These are phyloP conservation scores for Epirrhoe alternata DNA, from an alignment of 2,888 invertebrate species.

Conservation along the genomic window DNA sequence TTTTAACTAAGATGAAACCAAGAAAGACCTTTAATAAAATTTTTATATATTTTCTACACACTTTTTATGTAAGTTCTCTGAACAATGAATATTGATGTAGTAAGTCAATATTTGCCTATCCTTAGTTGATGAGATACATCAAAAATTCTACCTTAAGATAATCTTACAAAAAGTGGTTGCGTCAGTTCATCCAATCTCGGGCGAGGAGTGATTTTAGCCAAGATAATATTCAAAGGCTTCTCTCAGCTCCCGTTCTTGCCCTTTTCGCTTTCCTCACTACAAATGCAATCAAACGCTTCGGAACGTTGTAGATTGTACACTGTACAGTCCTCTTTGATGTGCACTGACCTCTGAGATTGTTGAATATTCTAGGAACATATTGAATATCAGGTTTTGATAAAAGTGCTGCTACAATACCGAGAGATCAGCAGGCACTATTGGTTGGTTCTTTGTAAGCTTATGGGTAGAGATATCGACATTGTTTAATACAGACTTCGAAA, in stretches of 20 bases:
- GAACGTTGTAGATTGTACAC: slow-evolving; percentile 21
- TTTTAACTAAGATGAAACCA: no score
- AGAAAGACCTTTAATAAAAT: no score
- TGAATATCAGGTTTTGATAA: neutral
- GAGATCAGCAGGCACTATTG: no score
- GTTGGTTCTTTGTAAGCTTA: no score
- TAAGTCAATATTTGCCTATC: neutral
- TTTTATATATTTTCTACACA: no score
- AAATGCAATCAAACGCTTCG: slow-evolving; percentile 32
- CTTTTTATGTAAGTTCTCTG: neutral
- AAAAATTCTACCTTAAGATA: neutral
- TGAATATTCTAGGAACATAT: slow-evolving; percentile 1
- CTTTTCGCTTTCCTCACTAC: slow-evolving; percentile 12
- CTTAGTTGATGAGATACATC: neutral
- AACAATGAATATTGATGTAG: neutral
- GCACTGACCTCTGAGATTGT: slow-evolving; percentile 44
- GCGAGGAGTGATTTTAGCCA: slow-evolving; percentile 13
- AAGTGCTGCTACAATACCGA: neutral
- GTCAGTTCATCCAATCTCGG: slow-evolving; percentile 10
- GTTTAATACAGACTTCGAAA: no score
- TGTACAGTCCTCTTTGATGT: slow-evolving; percentile 35
- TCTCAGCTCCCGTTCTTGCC: neutral
- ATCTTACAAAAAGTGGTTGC: slow-evolving; percentile 2
- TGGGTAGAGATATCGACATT: no score
- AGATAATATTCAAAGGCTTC: slow-evolving; percentile 14